Percentiles rank a stretch among this genome's conserved stretches.
Conservation (phyloP, 2,797 vertebrate species). For the Alosa sapidissima region DNA sequence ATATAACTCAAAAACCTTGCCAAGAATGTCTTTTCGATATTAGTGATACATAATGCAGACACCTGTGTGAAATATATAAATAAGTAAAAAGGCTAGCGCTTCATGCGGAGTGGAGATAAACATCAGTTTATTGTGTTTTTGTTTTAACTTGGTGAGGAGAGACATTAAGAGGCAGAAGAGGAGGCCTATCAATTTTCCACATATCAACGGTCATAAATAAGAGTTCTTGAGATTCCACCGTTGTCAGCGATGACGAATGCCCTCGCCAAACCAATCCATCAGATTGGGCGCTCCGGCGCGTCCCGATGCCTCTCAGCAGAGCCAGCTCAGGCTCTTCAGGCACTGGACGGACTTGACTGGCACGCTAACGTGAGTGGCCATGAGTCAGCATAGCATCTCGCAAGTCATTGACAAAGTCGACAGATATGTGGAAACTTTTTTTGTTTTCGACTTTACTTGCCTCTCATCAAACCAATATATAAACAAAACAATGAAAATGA, state of each 20-base stretch:
- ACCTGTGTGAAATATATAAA: neutral
- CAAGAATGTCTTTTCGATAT: neutral
- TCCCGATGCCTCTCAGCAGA: neutral
- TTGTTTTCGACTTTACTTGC: neutral
- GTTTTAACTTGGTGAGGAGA: slow-evolving; percentile 16
- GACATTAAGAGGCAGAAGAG: slow-evolving; percentile 51
- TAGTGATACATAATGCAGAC: neutral
- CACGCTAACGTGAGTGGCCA: neutral
- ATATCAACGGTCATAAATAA: slow-evolving; percentile 56
- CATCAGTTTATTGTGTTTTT: slow-evolving; percentile 48
- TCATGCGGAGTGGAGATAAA: neutral
- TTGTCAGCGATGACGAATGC: slow-evolving; percentile 59
- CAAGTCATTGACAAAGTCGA: neutral
- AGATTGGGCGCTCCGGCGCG: slow-evolving; percentile 16
- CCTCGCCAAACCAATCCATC: slow-evolving; percentile 54
- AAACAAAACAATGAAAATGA: neutral
- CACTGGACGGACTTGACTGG: neutral
- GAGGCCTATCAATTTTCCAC: slow-evolving; percentile 53
- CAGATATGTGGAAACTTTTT: neutral
- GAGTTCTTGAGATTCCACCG: slow-evolving; percentile 53
- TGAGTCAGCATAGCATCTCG: neutral
- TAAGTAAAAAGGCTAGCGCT: neutral
- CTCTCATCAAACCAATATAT: neutral
- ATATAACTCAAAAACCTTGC: neutral
- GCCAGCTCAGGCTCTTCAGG: neutral